Base-by-base conservation (phyloP, 2,888 invertebrate species). In the Leptarthrus brevirostris region DNA sequence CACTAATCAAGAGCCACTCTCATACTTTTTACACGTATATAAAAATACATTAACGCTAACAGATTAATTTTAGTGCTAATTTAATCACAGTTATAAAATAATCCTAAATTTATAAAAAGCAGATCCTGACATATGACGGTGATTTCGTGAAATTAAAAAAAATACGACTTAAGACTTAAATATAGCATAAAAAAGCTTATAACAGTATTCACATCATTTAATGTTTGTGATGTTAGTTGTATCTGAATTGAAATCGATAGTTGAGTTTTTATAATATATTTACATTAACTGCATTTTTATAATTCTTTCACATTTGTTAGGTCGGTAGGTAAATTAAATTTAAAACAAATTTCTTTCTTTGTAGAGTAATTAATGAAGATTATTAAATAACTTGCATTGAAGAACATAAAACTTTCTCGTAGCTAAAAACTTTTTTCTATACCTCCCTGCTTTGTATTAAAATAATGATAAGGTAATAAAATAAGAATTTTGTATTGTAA, bases 181-280 rank as follows among this genome's bases (percentile, higher is more conserved):
- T 22, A 20, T 44, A 64, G 40, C 26, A 64, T 64, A 64, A 47
- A 64, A 64, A 64, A 64, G 64, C 64, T 47, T 64, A 64, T 24
- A 44, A 40, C 44, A 64, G 12, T 36, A 40, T 40, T 61, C 36
- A 36, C 40, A 58, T 20, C 14, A 58, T 64, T 44, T 18, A 44
- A 44, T 64, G 4, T 18, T 12, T 12, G 8, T 12, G 40, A 12
- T 40, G 6, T 40, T 3, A 6, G n/a, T 6, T 40, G 30, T 30
- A 30, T 6, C 8, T 30, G 3, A 12, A 12, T 40, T 40, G 12
- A 40, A 40, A 3, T 40, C 12, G 40, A 40, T 12, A 40, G 40
- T 12, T 12, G 40, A 40, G 8, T 3, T 12, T 40, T n/a, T n/a
- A 3, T 30, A 6, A 8, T 12, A 6, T 40, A 40, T 40, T 40